phyloP scores from a whole-genome alignment of 2,888 invertebrate species.

The Hedychridium roseum region DNA sequence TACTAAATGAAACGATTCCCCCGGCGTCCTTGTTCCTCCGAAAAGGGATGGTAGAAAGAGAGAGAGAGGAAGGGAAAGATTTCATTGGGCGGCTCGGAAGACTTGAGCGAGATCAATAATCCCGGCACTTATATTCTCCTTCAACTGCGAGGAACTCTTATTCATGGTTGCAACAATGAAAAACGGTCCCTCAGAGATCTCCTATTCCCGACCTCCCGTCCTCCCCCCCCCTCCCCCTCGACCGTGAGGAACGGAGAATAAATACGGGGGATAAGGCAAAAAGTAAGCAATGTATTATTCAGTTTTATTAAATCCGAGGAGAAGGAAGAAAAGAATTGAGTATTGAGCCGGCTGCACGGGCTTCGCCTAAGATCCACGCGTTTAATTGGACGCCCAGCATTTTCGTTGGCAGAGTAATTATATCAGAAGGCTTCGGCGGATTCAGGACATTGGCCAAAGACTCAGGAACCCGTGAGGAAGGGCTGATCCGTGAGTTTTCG shows the following conservation, averaged over 20 bases:
- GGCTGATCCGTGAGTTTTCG: too few relatives aligned
- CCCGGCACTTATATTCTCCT: constrained; percentile 14
- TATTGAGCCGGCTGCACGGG: neutral
- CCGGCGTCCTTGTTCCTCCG: too few relatives aligned
- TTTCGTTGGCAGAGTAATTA: constrained; percentile 18
- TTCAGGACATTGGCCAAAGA: too few relatives aligned
- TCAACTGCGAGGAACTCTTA: constrained; percentile 15
- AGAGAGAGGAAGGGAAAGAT: neutral
- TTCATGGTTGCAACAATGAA: constrained; percentile 25
- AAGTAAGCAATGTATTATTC: constrained; percentile 31
- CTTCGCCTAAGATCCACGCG: neutral
- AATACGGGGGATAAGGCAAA: constrained; percentile 28
- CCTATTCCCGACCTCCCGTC: constrained; percentile 3
- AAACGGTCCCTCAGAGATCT: constrained; percentile 13
- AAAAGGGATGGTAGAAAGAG: too few relatives aligned
- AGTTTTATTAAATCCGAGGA: constrained; percentile 26
- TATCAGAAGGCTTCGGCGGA: too few relatives aligned
- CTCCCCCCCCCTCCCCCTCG: constrained; percentile 3
- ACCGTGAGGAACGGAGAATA: constrained; percentile 20
- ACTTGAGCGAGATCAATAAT: constrained; percentile 20
- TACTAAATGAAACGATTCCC: too few relatives aligned
- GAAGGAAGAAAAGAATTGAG: constrained; percentile 22
- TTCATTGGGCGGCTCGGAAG: too few relatives aligned
- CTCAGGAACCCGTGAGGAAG: too few relatives aligned
- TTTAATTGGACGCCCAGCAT: constrained; percentile 6